Evolutionary conservation across 1,140 invertebrate species (phyloP).

Genomic region (Periplaneta americana): DNA sequence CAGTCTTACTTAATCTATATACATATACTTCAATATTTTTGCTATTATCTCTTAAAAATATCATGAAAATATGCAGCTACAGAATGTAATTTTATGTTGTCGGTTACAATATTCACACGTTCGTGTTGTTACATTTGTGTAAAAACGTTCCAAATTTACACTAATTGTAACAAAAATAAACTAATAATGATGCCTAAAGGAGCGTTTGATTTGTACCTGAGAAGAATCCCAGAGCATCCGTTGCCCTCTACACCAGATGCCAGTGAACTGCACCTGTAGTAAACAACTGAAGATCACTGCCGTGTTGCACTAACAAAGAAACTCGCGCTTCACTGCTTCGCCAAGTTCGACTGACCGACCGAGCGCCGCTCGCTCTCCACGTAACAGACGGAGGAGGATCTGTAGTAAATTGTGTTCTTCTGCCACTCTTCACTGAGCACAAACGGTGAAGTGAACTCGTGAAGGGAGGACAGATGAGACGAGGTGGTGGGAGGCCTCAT

Average conservation of each 20-base stretch:
- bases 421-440: not conserved
- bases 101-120: no score
- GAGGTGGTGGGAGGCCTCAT: not conserved
- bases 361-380: not conserved
- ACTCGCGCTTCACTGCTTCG: not conserved
- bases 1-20: no score
- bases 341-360: not conserved
- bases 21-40: no score
- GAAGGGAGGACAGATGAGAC: not conserved
- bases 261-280: not conserved
- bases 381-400: no score
- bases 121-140: no score
- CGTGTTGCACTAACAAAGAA: not conserved
- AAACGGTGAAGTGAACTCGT: not conserved
- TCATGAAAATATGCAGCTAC: no score
- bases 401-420: not conserved
- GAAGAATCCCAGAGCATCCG: not conserved
- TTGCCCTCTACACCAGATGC: not conserved
- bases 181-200: no score
- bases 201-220: no score
- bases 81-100: no score
- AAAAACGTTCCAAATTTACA: no score
- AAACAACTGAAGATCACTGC: not conserved
- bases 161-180: no score
- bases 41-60: no score